Conservation (phyloP, 2,797 vertebrate species). For the Tympanoctomys barrerae region DNA sequence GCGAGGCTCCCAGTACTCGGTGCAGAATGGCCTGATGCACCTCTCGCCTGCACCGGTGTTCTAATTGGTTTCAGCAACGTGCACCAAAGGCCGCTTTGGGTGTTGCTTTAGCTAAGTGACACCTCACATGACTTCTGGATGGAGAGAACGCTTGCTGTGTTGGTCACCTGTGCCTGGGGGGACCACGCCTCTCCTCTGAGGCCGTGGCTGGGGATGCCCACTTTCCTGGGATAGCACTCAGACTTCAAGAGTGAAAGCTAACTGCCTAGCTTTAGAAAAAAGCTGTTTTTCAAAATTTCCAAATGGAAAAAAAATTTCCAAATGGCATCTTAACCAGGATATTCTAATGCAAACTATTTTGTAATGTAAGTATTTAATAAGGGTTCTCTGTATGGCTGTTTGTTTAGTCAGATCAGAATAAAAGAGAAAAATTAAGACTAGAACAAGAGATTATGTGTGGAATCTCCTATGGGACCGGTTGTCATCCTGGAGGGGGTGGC, state of each 20-base stretch:
- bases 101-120: conserved; percentile 61
- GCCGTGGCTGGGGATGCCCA: background rate
- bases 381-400: background rate
- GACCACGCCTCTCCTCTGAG: background rate
- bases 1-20: fast-evolving
- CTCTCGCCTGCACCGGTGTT: background rate
- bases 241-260: background rate
- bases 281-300: background rate
- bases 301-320: background rate
- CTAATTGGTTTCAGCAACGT: background rate
- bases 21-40: background rate
- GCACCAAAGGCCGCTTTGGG: background rate
- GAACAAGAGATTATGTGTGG: background rate
- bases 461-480: background rate
- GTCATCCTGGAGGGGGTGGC: background rate
- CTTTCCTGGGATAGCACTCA: conserved; percentile 35
- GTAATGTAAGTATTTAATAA: background rate
- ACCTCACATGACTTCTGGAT: background rate
- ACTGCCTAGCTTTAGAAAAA: background rate
- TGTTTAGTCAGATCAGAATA: background rate
- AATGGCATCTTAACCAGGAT: background rate
- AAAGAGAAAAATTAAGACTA: background rate
- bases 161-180: background rate
- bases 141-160: background rate
- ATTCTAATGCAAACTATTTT: background rate